Conservation (phyloP, 1,140 invertebrate species). For the Caenorhabditis briggsae region DNA sequence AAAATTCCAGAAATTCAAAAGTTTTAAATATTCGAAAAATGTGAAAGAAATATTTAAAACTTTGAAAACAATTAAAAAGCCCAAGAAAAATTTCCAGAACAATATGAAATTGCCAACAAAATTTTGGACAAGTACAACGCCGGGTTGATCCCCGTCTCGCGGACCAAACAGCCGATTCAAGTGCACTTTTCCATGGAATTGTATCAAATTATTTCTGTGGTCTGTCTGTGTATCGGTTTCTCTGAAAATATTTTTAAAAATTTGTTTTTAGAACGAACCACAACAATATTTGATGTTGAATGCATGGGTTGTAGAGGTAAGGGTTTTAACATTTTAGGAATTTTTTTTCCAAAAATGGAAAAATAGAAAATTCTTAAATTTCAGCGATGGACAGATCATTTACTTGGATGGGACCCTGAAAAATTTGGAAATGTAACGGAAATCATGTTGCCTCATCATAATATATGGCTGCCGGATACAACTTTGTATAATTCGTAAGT, state of each 20-base stretch:
- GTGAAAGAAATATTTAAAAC: too few species aligned
- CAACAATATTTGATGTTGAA: slow-evolving; percentile 67
- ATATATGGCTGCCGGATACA: slow-evolving; percentile 67
- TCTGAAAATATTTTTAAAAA: background rate
- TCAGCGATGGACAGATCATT: slow-evolving; percentile 66
- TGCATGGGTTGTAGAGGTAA: slow-evolving; percentile 66
- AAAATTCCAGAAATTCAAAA: too few species aligned
- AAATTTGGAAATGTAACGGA: slow-evolving; percentile 64
- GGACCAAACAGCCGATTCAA: slow-evolving; percentile 60
- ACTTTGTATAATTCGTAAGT: slow-evolving; percentile 66
- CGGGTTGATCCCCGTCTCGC: slow-evolving; percentile 40
- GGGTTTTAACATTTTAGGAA: background rate
- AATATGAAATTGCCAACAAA: slow-evolving; percentile 57
- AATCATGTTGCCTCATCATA: slow-evolving; percentile 64
- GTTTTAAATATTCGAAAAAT: too few species aligned
- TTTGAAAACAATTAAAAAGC: too few species aligned
- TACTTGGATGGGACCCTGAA: slow-evolving; percentile 65
- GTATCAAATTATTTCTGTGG: slow-evolving; percentile 64
- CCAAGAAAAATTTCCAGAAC: background rate
- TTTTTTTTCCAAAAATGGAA: slow-evolving; percentile 25
- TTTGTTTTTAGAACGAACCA: slow-evolving; percentile 65
- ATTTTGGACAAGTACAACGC: slow-evolving; percentile 53
- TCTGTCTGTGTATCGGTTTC: slow-evolving; percentile 6
- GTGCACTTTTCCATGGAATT: slow-evolving; percentile 65
- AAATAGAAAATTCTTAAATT: slow-evolving; percentile 16